These are phyloP conservation scores for Trachythela sp. DNA, from an alignment of 64 coral and sea anemone species.

Conservation along the genomic window DNA sequence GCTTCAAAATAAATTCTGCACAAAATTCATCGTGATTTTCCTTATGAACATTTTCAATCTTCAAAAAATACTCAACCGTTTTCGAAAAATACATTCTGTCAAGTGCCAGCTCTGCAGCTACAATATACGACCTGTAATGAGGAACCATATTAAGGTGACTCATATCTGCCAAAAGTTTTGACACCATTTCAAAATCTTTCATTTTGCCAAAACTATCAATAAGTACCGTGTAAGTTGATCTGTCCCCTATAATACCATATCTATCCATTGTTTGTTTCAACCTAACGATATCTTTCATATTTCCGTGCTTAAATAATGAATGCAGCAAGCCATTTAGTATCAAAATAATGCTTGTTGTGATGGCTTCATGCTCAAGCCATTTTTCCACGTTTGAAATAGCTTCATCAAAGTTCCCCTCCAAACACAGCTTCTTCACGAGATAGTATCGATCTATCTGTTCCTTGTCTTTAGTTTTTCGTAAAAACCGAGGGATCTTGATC, in stretches of 20 bases:
- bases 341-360: background rate
- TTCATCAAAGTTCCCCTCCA: background rate
- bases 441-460: background rate
- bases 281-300: background rate
- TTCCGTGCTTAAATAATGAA: background rate
- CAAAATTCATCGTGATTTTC: background rate
- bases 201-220: constrained; percentile 3
- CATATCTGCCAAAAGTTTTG: background rate
- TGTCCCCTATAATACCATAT: background rate
- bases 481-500: background rate
- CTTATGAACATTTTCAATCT: background rate
- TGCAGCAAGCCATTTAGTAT: constrained; percentile 1
- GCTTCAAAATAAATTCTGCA: background rate
- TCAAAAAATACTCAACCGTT: background rate
- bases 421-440: background rate
- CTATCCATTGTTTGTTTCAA: background rate
- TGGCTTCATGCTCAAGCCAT: background rate
- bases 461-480: background rate
- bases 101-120: background rate
- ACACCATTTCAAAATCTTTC: background rate
- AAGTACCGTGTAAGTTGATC: background rate
- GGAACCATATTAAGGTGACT: background rate
- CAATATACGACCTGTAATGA: background rate
- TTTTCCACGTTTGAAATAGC: background rate
- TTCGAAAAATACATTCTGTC: background rate